These are phyloP conservation scores for Lithophane ornitopus DNA, from an alignment of 2,888 invertebrate genomes.

Conservation along the genomic window DNA sequence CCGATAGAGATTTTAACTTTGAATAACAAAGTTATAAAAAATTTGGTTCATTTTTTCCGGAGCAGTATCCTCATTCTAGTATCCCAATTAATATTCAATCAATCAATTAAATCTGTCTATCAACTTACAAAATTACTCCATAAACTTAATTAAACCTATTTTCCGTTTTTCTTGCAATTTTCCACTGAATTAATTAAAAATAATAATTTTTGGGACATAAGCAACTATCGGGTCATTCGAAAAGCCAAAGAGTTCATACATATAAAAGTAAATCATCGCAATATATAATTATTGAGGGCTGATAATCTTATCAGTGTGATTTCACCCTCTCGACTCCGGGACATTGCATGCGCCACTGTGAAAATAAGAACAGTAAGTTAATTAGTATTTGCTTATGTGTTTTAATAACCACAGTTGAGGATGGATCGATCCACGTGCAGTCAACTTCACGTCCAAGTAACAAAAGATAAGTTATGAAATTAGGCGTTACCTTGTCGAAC, in stretches of 20 bases:
- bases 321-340: constrained; percentile 58
- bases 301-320: constrained; percentile 66
- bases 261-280: constrained; percentile 24
- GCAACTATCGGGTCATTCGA: not conserved
- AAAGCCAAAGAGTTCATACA: not conserved
- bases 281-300: constrained; percentile 55
- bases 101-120: constrained; percentile 18
- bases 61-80: not conserved
- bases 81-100: constrained; percentile 30
- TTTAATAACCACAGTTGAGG: not conserved
- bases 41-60: not conserved
- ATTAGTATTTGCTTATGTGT: not conserved
- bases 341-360: constrained; percentile 45
- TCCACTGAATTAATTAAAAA: not conserved
- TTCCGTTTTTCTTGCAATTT: not conserved
- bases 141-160: not conserved
- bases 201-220: not conserved
- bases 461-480: not conserved
- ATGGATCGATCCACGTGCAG: too few relatives aligned
- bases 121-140: not conserved
- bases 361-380: constrained; percentile 14
- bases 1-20: not conserved
- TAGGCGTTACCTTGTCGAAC: not conserved
- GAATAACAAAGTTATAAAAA: constrained; percentile 8
- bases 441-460: not conserved